Evolutionary conservation across 2,113 vertebrate species (phyloP), one percentile per base, ranked within the genome.

Genomic region (Pholis gunnellus): DNA sequence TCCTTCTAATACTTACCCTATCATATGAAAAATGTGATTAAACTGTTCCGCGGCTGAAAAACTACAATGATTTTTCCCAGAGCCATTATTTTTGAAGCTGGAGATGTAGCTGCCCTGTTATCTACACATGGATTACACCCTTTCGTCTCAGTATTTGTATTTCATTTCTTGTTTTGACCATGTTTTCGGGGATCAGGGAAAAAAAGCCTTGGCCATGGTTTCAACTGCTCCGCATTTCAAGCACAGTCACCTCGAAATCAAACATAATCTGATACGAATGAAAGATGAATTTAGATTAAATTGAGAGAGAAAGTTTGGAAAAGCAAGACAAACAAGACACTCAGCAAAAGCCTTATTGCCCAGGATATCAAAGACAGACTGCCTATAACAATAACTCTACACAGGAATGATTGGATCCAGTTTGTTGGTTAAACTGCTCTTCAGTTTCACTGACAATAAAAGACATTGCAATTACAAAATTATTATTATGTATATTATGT

Each of bases 11-110:
- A 90, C 81, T 90, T 89, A 77, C 72, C 86, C 89, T 83, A 90
- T 91, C 87, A 90, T 83, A 92, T 92, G 90, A 94, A 93, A 92
- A 93, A 95, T 94, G 92, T 93, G 94, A 93, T 95, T 94, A 94
- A 93, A 94, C 82, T 86, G 79, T 81, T 90, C 86, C 50, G 83
- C 78, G 78, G 87, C 52, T 89, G 86, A 89, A 90, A 92, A 91
- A 89, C 76, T 83, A 84, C 78, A 88, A 59, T 22, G 29, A 83
- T 88, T 70, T 91, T 88, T 86, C 83, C 87, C 83, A 78, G 82
- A 91, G 88, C 87, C 84, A 92, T 93, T 93, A 89, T 85, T 91
- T 92, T 84, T 84, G 50, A 81, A 76, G 78, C 81, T 82, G 78
- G 74, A 88, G 57, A 87, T 88, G 87, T 40, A 67, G 48, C 76